These are phyloP conservation scores for Eptatretus atami DNA, from an alignment of 2,797 vertebrate genomes.

Conservation along the genomic window DNA sequence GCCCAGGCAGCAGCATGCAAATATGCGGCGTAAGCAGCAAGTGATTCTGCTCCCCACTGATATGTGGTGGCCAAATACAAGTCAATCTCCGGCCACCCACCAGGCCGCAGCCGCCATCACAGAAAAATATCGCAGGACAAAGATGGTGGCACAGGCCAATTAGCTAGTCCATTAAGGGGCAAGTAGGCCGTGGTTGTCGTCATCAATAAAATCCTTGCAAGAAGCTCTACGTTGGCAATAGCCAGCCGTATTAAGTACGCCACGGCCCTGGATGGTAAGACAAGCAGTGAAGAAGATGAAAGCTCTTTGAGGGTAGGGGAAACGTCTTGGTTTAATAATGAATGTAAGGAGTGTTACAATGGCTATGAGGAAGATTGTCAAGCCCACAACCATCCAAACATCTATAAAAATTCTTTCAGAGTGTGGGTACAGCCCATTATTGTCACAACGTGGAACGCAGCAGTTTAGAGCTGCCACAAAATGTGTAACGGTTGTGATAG, in stretches of 20 bases:
- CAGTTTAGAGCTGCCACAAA: not conserved
- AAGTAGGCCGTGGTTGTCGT: too few species aligned
- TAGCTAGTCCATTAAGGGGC: too few species aligned
- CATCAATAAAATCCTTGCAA: not conserved
- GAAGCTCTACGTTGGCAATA: not conserved
- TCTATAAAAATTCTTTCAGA: not conserved
- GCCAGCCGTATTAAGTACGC: not conserved
- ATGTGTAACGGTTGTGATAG: not conserved
- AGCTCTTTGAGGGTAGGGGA: constrained; percentile 81
- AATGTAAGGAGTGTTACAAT: constrained; percentile 23
- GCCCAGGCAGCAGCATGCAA: too few species aligned
- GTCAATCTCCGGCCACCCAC: too few species aligned
- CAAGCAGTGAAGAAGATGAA: constrained; percentile 51
- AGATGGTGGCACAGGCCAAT: too few species aligned
- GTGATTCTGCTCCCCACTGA: too few species aligned
- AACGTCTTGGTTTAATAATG: constrained; percentile 66
- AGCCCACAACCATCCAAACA: constrained; percentile 1
- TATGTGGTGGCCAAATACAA: too few species aligned
- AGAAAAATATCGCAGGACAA: too few species aligned
- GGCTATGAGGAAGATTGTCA: not conserved
- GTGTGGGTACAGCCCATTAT: not conserved
- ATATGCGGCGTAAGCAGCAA: too few species aligned
- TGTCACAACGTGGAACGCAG: constrained; percentile 1
- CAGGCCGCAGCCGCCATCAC: too few species aligned
- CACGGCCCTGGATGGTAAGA: not conserved